These are phyloP conservation scores for Trogon melanurus DNA, from an alignment of 2,113 vertebrate species.

Conservation along the genomic window DNA sequence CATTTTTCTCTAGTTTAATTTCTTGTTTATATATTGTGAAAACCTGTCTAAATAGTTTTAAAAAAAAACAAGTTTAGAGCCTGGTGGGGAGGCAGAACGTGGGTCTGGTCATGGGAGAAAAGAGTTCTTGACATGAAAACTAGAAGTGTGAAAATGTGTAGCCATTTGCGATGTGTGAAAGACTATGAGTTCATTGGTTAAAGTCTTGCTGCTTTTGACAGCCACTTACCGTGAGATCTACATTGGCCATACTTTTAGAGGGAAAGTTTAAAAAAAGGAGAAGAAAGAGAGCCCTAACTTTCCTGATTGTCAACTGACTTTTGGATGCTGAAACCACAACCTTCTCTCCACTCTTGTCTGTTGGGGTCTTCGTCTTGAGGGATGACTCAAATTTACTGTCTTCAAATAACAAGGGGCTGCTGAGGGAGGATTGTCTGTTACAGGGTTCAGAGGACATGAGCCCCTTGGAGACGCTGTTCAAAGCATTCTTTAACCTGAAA, in stretches of 20 bases:
- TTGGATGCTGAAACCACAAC: background rate
- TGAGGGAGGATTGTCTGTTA: background rate
- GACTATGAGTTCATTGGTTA: background rate
- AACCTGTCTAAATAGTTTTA: background rate
- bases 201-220: background rate
- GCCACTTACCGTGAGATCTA: background rate
- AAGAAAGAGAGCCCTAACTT: background rate
- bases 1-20: background rate
- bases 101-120: background rate
- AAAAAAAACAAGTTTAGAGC: background rate
- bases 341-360: background rate
- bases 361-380: background rate
- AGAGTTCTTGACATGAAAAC: background rate
- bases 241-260: background rate
- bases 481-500: background rate
- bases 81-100: fast-evolving
- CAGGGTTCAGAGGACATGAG: fast-evolving
- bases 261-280: background rate
- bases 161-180: background rate
- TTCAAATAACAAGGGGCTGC: background rate
- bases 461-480: background rate
- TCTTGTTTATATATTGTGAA: background rate
- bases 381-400: background rate
- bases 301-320: background rate
- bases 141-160: background rate